Conservation (phyloP, 2,888 invertebrate genomes). For the Torymus auratus region DNA sequence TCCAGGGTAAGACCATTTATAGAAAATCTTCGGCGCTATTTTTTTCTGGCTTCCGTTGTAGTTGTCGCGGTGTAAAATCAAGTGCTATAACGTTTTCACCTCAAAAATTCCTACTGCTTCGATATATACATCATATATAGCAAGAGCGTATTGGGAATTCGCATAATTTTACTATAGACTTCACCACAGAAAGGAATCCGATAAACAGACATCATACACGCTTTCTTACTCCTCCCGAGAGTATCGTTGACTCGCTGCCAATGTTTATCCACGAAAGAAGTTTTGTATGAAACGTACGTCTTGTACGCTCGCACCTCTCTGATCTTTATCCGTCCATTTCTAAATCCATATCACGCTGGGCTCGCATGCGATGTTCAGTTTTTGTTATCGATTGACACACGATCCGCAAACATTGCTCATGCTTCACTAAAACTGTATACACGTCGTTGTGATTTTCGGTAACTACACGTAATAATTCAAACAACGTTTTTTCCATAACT, state of each 20-base stretch:
- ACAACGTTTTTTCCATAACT: no score
- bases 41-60: slow-evolving; percentile 5
- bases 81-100: no score
- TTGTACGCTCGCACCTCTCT: slow-evolving; percentile 7
- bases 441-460: no score
- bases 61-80: no score
- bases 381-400: not conserved
- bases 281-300: slow-evolving; percentile 33
- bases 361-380: not conserved
- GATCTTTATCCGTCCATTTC: slow-evolving; percentile 10
- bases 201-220: not conserved
- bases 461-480: no score
- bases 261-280: slow-evolving; percentile 38
- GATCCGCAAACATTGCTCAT: not conserved
- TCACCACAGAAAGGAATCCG: not conserved
- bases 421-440: no score
- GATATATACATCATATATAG: no score
- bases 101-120: no score
- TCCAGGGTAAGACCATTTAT: not conserved
- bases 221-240: not conserved
- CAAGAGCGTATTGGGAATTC: no score
- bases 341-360: no score
- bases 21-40: slow-evolving; percentile 3
- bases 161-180: no score
- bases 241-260: slow-evolving; percentile 34